Evolutionary conservation across 2,888 invertebrate genomes (phyloP), one percentile per base, ranked within the genome.

Genomic region (Microdon myrmicae): DNA sequence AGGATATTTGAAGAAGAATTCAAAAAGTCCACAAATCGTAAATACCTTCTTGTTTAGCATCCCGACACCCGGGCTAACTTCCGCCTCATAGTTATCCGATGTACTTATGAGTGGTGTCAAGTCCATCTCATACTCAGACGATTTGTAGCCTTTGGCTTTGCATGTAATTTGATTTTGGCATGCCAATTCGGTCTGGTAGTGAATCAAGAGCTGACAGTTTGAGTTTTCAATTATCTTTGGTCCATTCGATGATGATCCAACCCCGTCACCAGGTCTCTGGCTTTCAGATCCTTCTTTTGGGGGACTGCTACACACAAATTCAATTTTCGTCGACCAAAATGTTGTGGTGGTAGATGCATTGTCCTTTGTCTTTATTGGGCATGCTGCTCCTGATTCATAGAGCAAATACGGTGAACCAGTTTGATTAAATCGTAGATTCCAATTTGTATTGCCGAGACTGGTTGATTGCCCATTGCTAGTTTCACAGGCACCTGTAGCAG

Each of bases 191-290:
- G 80, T 80, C 68, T 73, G 71, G 70, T 78, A 79, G 71, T 79
- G 77, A 71, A 80, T 78, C 70, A 78, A 70, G 67, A 80, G 68
- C 72, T 74, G 74, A 69, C 80, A 80, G 71, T 78, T 75, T 56
- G 78, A 73, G 71, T 80, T 78, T 74, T 80, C 80, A 73, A 80
- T 77, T 73, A 80, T 74, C 73, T 76, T 73, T 44, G 73, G 71
- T 38, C 61, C 69, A 39, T 19, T 32, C 51, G 39, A 47, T 41
- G 55, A 38, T 20, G 29, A 51, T 48, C 48, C 41, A 61, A 70
- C 66, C 54, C 64, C 55, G 34, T 38, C 53, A 34, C 55, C 17
- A 51, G 43, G 44, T 38, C 17, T 22, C 35, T 43, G 22, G 25
- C 29, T 47, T 9, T 6, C 10, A 20, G 25, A 48, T 17, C 39